Evolutionary conservation across 2,888 invertebrate species (phyloP), one percentile per base, ranked within the genome.

Genomic region (Erannis defoliaria): DNA sequence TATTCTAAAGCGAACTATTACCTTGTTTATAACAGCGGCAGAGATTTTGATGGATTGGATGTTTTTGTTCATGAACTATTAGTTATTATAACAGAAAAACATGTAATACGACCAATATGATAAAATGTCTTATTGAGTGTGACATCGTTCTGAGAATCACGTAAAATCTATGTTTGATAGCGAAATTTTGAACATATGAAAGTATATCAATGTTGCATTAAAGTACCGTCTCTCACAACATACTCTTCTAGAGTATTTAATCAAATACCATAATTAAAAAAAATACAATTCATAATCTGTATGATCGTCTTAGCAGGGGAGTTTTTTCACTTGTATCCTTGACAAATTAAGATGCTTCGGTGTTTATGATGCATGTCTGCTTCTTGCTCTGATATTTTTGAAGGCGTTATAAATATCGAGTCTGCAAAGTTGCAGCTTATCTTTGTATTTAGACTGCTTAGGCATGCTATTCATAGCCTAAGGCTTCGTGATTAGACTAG

Each of bases 1-100:
- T 57, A 40, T 56, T 64, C 61, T 66, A 67, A 38, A 12, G 55
- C 46, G 40, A 57, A 37, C 43, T 46, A 48, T 57, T 61, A 35
- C 53, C 53, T 51, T 53, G 46, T 33, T 40, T 50, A 23, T 51
- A 51, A 40, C 55, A 51, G 33, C 50, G 56, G 12, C 14, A 50
- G 50, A 37, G 43, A 62, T 38, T 9, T 62, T 48, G 55, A 55
- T 50, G 38, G 29, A 55, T 53, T 23, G 23, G 5, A 6, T 42
- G 50, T 46, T 57, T 50, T 49, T 53, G 45, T 55, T 48, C 12
- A 46, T 33, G 12, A 19, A 14, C 6, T n/a, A 26, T 5, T n/a
- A n/a, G 8, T 12, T 33, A 33, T n/a, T n/a, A n/a, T n/a, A n/a
- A n/a, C n/a, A n/a, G n/a, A n/a, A n/a, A n/a, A n/a, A n/a, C n/a